Evolutionary conservation across 2,888 invertebrate species (phyloP), one percentile per base, ranked within the genome.

Genomic region (Acrobasis suavella): DNA sequence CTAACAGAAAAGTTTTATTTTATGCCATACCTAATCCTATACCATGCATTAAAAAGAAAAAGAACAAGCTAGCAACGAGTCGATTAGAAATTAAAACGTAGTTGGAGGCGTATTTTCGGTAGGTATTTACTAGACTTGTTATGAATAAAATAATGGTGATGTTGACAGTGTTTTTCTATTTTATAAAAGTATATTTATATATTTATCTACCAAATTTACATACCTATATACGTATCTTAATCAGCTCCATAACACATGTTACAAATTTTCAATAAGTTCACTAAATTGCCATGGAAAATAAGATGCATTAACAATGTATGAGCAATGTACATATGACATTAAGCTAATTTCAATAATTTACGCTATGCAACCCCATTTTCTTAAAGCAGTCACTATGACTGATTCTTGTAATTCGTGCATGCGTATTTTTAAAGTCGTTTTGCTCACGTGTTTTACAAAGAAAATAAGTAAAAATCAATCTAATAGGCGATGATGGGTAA

Each of bases 341-440:
- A 69, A 46, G 63, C 68, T 72, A 62, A 74, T 78, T 73, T 70
- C 70, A 78, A 73, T 77, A 78, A 79, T 80, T 73, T 75, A 72
- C 73, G n/a, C 14, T 39, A 10, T 17, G 66, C 70, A 67, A 64
- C 67, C 62, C 61, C 63, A 66, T 65, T 67, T 71, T 66, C 65
- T 56, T 46, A 56, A 46, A 46, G 42, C 42, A n/a, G 10, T 7
- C 17, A 14, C 7, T 32, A 7, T 32, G 32, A 42, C 56, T 10
- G 17, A 56, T 42, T 56, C 9, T 17, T 16, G 51, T 12, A 32
- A 42, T 10, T 39, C 14, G 14, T 12, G 46, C 7, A 46, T 46
- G n/a, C 46, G n/a, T 46, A 14, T 46, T 14, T 14, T 42, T 14
- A n/a, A 46, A 46, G 8, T 32, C 32, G 7, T 32, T 32, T 32